phyloP scores from a whole-genome alignment of 2,113 vertebrate genomes.

The Passer montanus region DNA sequence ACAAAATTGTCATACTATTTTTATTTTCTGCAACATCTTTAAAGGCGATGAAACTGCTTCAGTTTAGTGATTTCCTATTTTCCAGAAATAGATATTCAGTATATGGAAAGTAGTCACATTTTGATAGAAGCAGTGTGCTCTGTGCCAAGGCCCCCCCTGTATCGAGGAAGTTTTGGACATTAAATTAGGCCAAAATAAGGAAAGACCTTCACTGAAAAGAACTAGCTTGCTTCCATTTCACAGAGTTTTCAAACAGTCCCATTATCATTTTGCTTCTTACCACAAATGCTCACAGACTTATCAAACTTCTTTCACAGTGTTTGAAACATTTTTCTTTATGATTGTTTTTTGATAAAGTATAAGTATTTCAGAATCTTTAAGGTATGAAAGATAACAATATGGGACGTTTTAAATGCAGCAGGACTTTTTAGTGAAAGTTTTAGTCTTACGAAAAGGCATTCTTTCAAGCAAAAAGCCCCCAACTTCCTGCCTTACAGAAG shows the following conservation, averaged over 20 bases:
- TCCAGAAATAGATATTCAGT: background rate
- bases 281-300: background rate
- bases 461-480: background rate
- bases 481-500: background rate
- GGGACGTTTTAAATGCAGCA: background rate
- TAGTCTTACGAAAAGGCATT: background rate
- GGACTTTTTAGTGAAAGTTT: background rate
- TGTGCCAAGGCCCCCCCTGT: background rate
- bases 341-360: background rate
- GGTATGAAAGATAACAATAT: background rate
- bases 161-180: background rate
- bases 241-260: background rate
- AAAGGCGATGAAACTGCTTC: background rate
- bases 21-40: background rate
- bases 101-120: background rate
- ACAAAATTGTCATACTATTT: background rate
- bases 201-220: background rate
- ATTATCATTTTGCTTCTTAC: background rate
- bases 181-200: background rate
- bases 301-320: background rate
- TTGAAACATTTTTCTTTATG: background rate
- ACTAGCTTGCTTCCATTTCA: background rate
- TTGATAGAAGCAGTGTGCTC: background rate
- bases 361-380: background rate
- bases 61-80: background rate